phyloP scores from a whole-genome alignment of 2,888 invertebrate genomes.

The Eurois occulta region DNA sequence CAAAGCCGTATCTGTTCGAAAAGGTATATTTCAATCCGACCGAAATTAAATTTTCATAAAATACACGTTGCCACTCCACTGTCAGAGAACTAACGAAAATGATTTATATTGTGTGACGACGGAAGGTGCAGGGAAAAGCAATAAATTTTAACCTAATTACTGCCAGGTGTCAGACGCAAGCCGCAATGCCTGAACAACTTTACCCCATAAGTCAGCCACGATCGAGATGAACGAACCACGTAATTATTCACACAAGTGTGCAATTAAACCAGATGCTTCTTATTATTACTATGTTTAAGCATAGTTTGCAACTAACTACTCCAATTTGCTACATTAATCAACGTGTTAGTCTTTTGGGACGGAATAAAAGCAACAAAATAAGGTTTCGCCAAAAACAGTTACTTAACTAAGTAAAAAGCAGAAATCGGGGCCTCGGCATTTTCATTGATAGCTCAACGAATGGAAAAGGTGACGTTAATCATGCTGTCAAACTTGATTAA shows the following conservation, averaged over 20 bases:
- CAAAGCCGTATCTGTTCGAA: constrained; percentile 56
- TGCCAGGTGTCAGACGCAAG: constrained; percentile 86
- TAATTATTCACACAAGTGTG: constrained; percentile 71
- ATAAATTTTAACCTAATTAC: constrained; percentile 87
- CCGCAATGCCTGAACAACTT: constrained; percentile 83
- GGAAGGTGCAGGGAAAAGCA: constrained; percentile 79
- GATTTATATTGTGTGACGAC: constrained; percentile 76
- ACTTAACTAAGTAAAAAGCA: constrained; percentile 69
- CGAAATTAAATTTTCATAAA: constrained; percentile 72
- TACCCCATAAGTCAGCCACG: constrained; percentile 82
- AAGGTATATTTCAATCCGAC: constrained; percentile 63
- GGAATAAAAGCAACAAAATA: constrained; percentile 56
- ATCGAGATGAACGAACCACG: constrained; percentile 79
- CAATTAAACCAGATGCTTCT: constrained; percentile 63
- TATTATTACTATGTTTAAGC: constrained; percentile 58
- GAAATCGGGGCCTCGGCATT: constrained; percentile 73
- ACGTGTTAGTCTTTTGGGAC: constrained; percentile 44
- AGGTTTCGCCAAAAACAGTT: constrained; percentile 68
- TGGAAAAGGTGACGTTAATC: constrained; percentile 85
- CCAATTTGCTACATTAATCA: constrained; percentile 57
- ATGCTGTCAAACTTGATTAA: constrained; percentile 87
- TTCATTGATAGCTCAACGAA: constrained; percentile 80
- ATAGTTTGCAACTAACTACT: constrained; percentile 57
- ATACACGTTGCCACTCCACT: constrained; percentile 68
- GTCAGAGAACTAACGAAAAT: constrained; percentile 76